These are phyloP conservation scores for Hyppa rectilinea DNA, from an alignment of 2,888 invertebrate genomes.

Conservation along the genomic window DNA sequence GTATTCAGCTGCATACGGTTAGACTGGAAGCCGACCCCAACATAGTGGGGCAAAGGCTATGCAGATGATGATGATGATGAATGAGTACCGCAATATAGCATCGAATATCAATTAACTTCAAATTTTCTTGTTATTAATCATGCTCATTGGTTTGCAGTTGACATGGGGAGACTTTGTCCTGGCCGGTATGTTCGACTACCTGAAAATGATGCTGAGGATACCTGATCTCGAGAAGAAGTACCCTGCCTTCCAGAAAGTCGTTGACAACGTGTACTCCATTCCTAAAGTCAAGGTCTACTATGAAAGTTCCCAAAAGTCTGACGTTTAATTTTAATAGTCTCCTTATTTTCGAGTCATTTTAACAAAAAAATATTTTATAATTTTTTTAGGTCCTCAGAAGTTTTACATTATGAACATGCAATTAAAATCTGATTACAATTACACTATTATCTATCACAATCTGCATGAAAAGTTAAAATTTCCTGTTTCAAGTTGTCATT, in stretches of 20 bases:
- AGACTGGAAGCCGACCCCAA: too few relatives aligned
- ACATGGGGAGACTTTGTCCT: constrained; percentile 74
- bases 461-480: not conserved
- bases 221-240: constrained; percentile 76
- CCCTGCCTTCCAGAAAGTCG: constrained; percentile 78
- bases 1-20: too few relatives aligned
- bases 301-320: constrained; percentile 4
- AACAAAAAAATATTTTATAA: too few relatives aligned
- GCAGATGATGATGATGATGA: too few relatives aligned
- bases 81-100: not conserved
- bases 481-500: not conserved
- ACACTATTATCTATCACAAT: not conserved
- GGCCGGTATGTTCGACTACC: constrained; percentile 68
- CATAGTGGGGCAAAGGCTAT: too few relatives aligned
- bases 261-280: constrained; percentile 71
- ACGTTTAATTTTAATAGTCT: not conserved
- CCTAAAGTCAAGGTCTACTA: constrained; percentile 76
- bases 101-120: not conserved
- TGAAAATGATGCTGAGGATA: constrained; percentile 65
- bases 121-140: not conserved
- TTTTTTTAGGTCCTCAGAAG: not conserved
- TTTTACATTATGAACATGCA: not conserved
- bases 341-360: not conserved
- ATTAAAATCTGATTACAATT: not conserved
- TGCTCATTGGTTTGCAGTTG: constrained; percentile 63